Evolutionary conservation across 2,113 vertebrate species (phyloP).

Genomic region (Dipodomys stephensi): DNA sequence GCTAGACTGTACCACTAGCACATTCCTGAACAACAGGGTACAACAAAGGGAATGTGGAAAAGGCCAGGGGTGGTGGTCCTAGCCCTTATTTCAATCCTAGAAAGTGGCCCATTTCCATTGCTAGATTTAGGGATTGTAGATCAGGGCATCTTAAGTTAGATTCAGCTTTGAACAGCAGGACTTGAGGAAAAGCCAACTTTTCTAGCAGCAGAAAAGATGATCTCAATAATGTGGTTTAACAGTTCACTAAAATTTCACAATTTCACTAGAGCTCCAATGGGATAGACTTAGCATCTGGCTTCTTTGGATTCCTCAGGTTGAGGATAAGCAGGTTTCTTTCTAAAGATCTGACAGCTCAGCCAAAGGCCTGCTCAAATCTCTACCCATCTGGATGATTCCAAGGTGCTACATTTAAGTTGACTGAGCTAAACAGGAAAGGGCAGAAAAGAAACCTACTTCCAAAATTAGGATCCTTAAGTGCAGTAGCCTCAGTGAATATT

Average conservation of each 20-base stretch:
- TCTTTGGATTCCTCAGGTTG: background rate
- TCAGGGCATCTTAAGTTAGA: background rate
- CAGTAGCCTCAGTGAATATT: background rate
- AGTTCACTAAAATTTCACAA: background rate
- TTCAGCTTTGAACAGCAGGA: background rate
- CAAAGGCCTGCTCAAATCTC: background rate
- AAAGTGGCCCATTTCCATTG: background rate
- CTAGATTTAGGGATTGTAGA: background rate
- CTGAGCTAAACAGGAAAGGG: background rate
- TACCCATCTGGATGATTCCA: background rate
- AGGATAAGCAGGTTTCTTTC: constrained; percentile 30
- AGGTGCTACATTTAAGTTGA: background rate
- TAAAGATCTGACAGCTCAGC: background rate
- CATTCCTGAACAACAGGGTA: background rate
- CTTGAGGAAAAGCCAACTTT: background rate
- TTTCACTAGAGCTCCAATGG: background rate
- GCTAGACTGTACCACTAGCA: background rate
- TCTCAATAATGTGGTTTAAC: background rate
- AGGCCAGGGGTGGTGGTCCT: background rate
- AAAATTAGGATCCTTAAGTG: background rate
- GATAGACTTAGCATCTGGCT: background rate
- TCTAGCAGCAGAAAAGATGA: background rate
- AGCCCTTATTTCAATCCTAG: background rate
- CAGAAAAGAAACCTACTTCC: background rate
- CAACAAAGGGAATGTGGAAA: background rate